phyloP scores from a whole-genome alignment of 2,797 vertebrate species.

The Thamnophis elegans region DNA sequence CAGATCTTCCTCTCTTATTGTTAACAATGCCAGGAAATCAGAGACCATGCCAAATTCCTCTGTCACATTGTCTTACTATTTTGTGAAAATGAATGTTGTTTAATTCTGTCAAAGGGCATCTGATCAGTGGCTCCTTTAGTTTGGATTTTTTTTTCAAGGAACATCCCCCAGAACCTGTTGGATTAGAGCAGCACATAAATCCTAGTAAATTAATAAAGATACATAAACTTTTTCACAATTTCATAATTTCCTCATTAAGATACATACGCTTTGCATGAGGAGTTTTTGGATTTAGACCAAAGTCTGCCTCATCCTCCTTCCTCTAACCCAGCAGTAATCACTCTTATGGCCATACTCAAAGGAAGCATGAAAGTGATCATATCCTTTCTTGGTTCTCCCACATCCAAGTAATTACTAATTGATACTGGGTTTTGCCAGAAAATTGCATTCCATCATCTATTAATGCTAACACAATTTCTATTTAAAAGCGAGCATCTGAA shows the following conservation, averaged over 20 bases:
- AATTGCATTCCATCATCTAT: constrained; percentile 9
- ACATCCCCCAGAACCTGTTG: background rate
- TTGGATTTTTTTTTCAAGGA: background rate
- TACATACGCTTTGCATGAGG: background rate
- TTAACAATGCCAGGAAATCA: constrained; percentile 4
- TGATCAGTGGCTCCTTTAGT: background rate
- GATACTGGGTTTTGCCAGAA: background rate
- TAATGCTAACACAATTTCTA: background rate
- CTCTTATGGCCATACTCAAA: background rate
- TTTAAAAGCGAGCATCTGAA: background rate
- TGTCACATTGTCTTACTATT: background rate
- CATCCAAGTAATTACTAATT: background rate
- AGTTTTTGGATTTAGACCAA: background rate
- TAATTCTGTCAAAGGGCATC: background rate
- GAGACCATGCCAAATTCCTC: constrained; percentile 8
- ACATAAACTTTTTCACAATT: background rate
- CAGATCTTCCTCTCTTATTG: constrained; percentile 3
- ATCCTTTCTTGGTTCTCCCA: background rate
- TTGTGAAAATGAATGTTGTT: background rate
- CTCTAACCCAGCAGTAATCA: too few relatives aligned
- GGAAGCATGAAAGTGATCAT: background rate
- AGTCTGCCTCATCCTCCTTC: background rate
- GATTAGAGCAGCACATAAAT: background rate
- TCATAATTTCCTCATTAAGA: background rate
- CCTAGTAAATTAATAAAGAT: background rate